These are phyloP conservation scores for Argyresthia albistria DNA, from an alignment of 2,888 invertebrate genomes.

Conservation along the genomic window DNA sequence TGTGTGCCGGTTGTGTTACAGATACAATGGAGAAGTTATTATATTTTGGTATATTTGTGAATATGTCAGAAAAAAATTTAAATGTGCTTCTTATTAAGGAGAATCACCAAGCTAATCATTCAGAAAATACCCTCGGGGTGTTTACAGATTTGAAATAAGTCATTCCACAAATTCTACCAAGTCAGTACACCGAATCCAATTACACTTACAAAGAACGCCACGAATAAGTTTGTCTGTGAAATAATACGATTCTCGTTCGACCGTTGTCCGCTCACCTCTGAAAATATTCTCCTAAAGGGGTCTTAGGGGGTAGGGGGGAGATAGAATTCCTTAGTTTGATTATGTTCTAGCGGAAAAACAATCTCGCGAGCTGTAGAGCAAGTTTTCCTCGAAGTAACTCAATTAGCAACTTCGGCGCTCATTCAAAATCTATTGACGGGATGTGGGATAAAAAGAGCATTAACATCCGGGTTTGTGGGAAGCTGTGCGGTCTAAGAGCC, in stretches of 20 bases:
- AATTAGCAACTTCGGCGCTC: slow-evolving; percentile 40
- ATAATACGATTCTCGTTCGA: slow-evolving; percentile 24
- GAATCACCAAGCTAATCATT: too few species aligned
- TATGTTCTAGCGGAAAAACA: slow-evolving; percentile 47
- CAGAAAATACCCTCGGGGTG: too few species aligned
- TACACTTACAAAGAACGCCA: neutral
- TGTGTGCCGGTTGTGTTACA: too few species aligned
- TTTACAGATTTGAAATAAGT: too few species aligned
- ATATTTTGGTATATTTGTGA: too few species aligned
- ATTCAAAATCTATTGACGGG: slow-evolving; percentile 22
- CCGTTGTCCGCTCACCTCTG: slow-evolving; percentile 23
- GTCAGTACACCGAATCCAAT: too few species aligned
- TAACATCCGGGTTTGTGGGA: neutral
- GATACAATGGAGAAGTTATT: too few species aligned
- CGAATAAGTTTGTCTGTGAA: slow-evolving; percentile 4
- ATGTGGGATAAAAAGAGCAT: neutral
- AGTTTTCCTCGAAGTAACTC: slow-evolving; percentile 40
- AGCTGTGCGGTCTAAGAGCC: neutral
- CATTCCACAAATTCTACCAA: too few species aligned
- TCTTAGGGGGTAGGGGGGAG: neutral
- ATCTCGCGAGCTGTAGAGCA: slow-evolving; percentile 20
- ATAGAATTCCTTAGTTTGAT: slow-evolving; percentile 38
- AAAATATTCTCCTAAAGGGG: slow-evolving; percentile 26
- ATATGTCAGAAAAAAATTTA: too few species aligned
- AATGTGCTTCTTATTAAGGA: too few species aligned